These are phyloP conservation scores for Mesorhabditis belari DNA, from an alignment of 2,888 invertebrate species.

Conservation along the genomic window DNA sequence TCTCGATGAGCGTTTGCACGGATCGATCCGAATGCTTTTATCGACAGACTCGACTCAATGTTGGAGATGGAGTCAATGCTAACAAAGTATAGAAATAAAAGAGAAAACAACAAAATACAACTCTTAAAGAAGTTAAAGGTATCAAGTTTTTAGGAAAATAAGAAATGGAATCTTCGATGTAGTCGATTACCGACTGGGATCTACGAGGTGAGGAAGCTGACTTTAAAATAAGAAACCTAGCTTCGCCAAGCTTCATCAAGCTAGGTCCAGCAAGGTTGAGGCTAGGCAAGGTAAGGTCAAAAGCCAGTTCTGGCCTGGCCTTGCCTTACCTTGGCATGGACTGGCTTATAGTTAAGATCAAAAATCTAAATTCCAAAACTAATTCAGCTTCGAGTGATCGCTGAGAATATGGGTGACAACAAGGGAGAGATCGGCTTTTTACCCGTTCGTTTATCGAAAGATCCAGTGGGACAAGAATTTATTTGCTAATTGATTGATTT, in stretches of 20 bases:
- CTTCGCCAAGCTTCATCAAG: no score
- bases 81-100: slow-evolving; percentile 4
- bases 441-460: slow-evolving; percentile 29
- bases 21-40: slow-evolving; percentile 42
- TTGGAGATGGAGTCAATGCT: slow-evolving; percentile 12
- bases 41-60: slow-evolving; percentile 19
- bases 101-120: background rate
- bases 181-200: slow-evolving; percentile 32
- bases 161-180: slow-evolving; percentile 39
- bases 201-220: slow-evolving; percentile 21
- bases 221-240: background rate
- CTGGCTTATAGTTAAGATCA: no score
- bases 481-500: slow-evolving; percentile 7
- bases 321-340: no score
- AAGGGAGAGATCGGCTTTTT: slow-evolving; percentile 42
- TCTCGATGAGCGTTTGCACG: slow-evolving; percentile 32
- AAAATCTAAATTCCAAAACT: background rate
- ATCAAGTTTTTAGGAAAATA: slow-evolving; percentile 20
- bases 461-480: background rate
- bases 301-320: no score
- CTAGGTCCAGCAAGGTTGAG: no score
- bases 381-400: slow-evolving; percentile 36
- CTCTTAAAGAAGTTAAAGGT: background rate
- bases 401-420: slow-evolving; percentile 35
- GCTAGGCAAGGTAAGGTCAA: no score